Evolutionary conservation across 2,113 vertebrate species (phyloP), one percentile per base, ranked within the genome.

Genomic region (Orycteropus afer): DNA sequence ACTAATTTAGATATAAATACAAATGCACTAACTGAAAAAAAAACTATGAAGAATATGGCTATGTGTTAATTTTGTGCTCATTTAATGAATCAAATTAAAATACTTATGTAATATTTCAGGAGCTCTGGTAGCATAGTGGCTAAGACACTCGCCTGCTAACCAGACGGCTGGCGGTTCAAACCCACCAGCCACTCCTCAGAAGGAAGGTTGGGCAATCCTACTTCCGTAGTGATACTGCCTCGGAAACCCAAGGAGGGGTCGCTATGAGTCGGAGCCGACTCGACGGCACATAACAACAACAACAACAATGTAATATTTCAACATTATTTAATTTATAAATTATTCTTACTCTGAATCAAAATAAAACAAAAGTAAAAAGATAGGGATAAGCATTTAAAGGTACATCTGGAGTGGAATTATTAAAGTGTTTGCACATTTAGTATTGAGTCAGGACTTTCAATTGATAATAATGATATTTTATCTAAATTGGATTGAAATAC

Each of bases 401-500:
- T 65, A 85, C 2, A 73, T 9, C 9, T 92, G 23, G 71, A 91
- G 93, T 90, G 87, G 1, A 95, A 86, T 74, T 23, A 27, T 37
- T 87, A 88, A 93, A 95, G 65, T 77, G 63, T 74, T 34, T 91
- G 32, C 47, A 76, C 3, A 87, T 87, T 95, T 91, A 76, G 32
- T 80, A 57, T 18, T 89, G 51, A 83, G 40, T 86, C 37, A 49
- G 27, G 45, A 91, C 42, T 86, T 86, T 59, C 9, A 74, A 80
- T 49, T 77, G 93, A 77, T 90, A 23, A 90, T 93, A 86, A 77
- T 82, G 61, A 65, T 29, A 85, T 87, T 96, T 95, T 87, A 93
- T 86, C 82, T 55, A 91, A 83, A 74, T n/a, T 65, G 37, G 32
- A 79, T 18, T 74, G 13, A 91, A 42, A 77, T 74, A 4, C 3